These are phyloP conservation scores for Tokudaia tokunoshimensis DNA, from an alignment of 2,797 vertebrate species.

Conservation along the genomic window DNA sequence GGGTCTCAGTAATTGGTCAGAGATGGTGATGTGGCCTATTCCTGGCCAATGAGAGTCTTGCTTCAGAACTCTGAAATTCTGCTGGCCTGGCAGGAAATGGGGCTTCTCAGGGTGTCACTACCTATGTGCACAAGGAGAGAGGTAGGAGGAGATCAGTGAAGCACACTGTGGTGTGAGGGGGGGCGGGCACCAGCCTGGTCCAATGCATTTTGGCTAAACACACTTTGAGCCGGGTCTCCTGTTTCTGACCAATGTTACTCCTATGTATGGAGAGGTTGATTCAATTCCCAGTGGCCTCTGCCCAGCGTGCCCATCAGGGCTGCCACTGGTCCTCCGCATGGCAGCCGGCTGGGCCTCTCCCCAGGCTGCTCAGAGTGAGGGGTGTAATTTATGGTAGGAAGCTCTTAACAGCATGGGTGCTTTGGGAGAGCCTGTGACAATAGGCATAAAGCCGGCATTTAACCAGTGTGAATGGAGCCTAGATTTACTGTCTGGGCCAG, in stretches of 20 bases:
- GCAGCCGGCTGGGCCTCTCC: slow-evolving; percentile 33
- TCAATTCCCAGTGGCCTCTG: not conserved
- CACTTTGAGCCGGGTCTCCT: not conserved
- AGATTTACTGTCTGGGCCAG: slow-evolving; percentile 91
- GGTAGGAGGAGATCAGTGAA: rapidly evolving
- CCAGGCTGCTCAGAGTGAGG: slow-evolving; percentile 72
- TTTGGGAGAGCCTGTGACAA: slow-evolving; percentile 87
- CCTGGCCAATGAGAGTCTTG: not conserved
- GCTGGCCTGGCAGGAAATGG: rapidly evolving
- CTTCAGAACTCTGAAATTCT: not conserved
- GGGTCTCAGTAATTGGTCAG: not conserved
- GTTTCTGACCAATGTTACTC: not conserved
- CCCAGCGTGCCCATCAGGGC: not conserved
- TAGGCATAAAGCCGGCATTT: slow-evolving; percentile 90
- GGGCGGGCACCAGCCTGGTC: not conserved
- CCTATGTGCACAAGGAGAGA: rapidly evolving
- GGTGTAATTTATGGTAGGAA: slow-evolving; percentile 90
- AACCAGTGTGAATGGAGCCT: slow-evolving; percentile 87
- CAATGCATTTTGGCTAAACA: not conserved
- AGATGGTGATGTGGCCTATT: not conserved
- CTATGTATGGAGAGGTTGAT: rapidly evolving
- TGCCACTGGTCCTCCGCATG: not conserved
- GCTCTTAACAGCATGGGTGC: slow-evolving; percentile 87
- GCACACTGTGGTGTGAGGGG: no score
- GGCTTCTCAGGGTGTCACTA: no score